Evolutionary conservation across 2,797 vertebrate genomes (phyloP).

Genomic region (Oophaga sylvatica): DNA sequence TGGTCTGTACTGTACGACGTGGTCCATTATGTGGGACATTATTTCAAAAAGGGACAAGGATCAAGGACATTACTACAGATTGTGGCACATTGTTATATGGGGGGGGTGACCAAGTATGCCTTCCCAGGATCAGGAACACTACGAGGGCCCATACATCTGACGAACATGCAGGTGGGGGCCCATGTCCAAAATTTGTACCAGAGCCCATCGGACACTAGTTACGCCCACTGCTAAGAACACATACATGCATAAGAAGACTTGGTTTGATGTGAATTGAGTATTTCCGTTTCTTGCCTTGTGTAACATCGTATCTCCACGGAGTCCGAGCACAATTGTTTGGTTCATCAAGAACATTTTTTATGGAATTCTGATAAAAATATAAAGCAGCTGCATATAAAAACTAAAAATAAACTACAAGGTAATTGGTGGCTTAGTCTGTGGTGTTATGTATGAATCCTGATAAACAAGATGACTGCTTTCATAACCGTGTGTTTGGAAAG

Average conservation of each 20-base stretch:
- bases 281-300: not conserved
- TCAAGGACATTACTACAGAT: too few species aligned
- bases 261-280: not conserved
- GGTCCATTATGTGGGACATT: too few species aligned
- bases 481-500: slow-evolving; percentile 3
- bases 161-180: too few species aligned
- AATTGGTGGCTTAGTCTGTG: not conserved
- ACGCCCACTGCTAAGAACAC: too few species aligned
- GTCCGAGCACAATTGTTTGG: not conserved
- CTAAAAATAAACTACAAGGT: not conserved
- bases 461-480: not conserved
- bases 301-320: not conserved
- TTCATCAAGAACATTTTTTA: not conserved
- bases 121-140: too few species aligned
- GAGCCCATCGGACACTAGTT: too few species aligned
- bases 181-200: too few species aligned
- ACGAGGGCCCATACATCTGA: too few species aligned
- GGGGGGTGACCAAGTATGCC: too few species aligned
- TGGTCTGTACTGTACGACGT: too few species aligned
- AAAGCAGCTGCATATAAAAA: not conserved
- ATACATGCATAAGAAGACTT: not conserved
- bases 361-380: not conserved
- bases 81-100: too few species aligned
- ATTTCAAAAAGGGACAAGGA: too few species aligned
- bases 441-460: not conserved